Evolutionary conservation across 2,888 invertebrate species (phyloP).

Genomic region (Drosophila vallismaia): DNA sequence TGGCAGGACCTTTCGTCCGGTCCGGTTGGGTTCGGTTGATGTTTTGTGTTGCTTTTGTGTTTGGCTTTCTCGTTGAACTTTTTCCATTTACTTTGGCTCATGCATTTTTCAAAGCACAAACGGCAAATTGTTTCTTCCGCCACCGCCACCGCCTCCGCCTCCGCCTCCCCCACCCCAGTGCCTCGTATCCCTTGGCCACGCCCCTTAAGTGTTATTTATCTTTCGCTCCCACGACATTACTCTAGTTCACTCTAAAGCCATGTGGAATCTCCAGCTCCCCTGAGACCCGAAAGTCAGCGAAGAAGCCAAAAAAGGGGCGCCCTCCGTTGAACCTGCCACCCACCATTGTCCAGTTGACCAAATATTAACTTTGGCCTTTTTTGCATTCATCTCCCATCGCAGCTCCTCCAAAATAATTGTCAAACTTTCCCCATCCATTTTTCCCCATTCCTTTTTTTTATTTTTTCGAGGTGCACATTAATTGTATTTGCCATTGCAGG

Average conservation of each 20-base stretch:
- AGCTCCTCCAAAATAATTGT: conserved; percentile 46
- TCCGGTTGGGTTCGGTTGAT: conserved; percentile 12
- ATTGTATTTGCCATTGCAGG: conserved; percentile 62
- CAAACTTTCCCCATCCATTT: conserved; percentile 40
- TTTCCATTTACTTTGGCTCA: conserved; percentile 80
- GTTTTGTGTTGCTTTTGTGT: conserved; percentile 58
- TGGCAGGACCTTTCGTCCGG: background rate
- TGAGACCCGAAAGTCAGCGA: conserved; percentile 9
- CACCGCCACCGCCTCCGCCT: background rate
- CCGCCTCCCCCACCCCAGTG: conserved; percentile 1
- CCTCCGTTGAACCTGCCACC: conserved; percentile 54
- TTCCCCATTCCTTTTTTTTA: conserved; percentile 15
- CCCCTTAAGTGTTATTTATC: conserved; percentile 78
- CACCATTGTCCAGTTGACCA: conserved; percentile 74
- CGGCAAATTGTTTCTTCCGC: conserved; percentile 76
- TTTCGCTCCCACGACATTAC: conserved; percentile 77
- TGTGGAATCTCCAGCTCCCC: conserved; percentile 20
- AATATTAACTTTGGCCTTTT: conserved; percentile 74
- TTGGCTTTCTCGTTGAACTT: conserved; percentile 68
- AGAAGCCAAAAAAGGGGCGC: conserved; percentile 49
- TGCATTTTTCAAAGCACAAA: conserved; percentile 80
- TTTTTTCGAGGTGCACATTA: conserved; percentile 31
- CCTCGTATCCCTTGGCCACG: conserved; percentile 18
- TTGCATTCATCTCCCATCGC: conserved; percentile 52
- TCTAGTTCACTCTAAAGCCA: conserved; percentile 63